Evolutionary conservation across 2,113 vertebrate genomes (phyloP).

Genomic region (Brachirus orientalis): DNA sequence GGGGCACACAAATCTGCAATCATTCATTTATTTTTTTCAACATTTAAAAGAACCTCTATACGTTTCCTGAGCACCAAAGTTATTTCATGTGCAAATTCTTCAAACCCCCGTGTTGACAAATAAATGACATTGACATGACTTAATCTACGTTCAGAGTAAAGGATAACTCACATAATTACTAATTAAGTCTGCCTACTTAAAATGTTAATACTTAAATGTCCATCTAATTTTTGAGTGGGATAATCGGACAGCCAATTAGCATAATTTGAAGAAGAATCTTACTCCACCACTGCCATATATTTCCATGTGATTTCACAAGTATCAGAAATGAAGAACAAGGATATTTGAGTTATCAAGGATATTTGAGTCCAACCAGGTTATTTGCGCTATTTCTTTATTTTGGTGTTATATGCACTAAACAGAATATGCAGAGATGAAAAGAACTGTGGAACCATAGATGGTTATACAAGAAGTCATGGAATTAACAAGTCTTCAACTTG

Average conservation of each 20-base stretch:
- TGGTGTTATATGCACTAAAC: neutral
- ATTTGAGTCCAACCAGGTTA: too few relatives aligned
- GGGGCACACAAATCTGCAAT: slow-evolving; percentile 34
- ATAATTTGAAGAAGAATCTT: too few relatives aligned
- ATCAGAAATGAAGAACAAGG: slow-evolving; percentile 5
- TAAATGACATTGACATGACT: slow-evolving; percentile 17
- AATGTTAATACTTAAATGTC: slow-evolving; percentile 35
- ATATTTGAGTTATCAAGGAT: too few relatives aligned
- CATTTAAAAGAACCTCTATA: slow-evolving; percentile 8
- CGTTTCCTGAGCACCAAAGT: neutral
- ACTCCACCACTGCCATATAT: neutral
- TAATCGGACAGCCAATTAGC: slow-evolving; percentile 54
- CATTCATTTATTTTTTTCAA: neutral
- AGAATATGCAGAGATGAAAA: slow-evolving; percentile 7
- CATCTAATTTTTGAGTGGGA: slow-evolving; percentile 25
- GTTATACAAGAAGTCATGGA: slow-evolving; percentile 19
- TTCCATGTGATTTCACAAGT: slow-evolving; percentile 15
- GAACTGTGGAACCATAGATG: too few relatives aligned
- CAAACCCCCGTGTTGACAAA: slow-evolving; percentile 21
- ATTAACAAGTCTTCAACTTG: slow-evolving; percentile 1
- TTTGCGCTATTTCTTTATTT: too few relatives aligned
- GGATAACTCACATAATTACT: slow-evolving; percentile 24
- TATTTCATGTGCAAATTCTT: slow-evolving; percentile 2
- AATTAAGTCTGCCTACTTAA: slow-evolving; percentile 18
- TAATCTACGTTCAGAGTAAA: slow-evolving; percentile 19